Evolutionary conservation across 1,140 invertebrate species (phyloP).

Genomic region (Brachionus plicatilis): DNA sequence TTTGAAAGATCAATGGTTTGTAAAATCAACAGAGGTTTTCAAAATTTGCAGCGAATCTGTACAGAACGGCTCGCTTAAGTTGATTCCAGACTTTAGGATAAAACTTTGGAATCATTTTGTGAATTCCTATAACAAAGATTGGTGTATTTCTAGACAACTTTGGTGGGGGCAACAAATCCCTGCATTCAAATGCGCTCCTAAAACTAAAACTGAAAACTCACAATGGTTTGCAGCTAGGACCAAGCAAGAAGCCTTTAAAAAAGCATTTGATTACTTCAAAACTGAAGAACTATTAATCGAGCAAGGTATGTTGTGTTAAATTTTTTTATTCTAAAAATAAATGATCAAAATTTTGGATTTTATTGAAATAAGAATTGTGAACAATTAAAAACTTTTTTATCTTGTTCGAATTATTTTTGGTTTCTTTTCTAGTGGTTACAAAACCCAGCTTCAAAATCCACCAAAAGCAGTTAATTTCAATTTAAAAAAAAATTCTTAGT

Average conservation of each 20-base stretch:
- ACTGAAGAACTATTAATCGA: background rate
- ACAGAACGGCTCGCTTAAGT: slow-evolving; percentile 35
- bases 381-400: background rate
- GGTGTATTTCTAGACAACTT: slow-evolving; percentile 45
- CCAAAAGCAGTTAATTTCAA: too few species aligned
- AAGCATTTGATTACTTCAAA: slow-evolving; percentile 34
- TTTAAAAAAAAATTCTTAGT: too few species aligned
- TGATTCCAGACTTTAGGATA: slow-evolving; percentile 41
- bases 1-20: slow-evolving; percentile 46
- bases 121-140: slow-evolving; percentile 41
- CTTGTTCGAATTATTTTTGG: too few species aligned
- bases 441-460: too few species aligned
- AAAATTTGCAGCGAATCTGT: slow-evolving; percentile 43
- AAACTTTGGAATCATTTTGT: slow-evolving; percentile 42
- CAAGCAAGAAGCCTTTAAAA: slow-evolving; percentile 29
- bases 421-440: too few species aligned
- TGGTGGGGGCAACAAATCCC: slow-evolving; percentile 46
- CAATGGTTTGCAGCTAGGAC: slow-evolving; percentile 27
- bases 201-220: background rate
- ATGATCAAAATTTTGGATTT: background rate
- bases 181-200: slow-evolving; percentile 37
- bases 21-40: slow-evolving; percentile 41
- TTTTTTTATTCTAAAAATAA: too few species aligned
- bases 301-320: background rate
- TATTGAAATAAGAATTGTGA: background rate